These are phyloP conservation scores for Oscheius sp. DNA, from an alignment of 2,888 invertebrate genomes.

Conservation along the genomic window DNA sequence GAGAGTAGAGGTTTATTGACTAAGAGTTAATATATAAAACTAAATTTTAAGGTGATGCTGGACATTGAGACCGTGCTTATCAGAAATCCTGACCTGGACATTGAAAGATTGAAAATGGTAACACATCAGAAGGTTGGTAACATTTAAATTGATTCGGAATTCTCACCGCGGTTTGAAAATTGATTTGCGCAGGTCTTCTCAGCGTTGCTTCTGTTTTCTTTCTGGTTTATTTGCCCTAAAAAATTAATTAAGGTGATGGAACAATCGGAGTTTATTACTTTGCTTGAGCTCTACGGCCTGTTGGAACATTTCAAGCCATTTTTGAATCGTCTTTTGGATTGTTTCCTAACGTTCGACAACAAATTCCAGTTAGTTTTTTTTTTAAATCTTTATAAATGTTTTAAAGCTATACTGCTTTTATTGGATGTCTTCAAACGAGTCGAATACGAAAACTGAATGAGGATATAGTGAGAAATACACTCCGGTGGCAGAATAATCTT, in stretches of 20 bases:
- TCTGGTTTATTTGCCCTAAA: background rate
- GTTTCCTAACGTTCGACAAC: constrained; percentile 45
- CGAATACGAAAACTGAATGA: background rate
- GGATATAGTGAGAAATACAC: background rate
- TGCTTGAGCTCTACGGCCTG: constrained; percentile 48
- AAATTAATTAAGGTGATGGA: constrained; percentile 27
- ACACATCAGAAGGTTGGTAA: constrained; percentile 42
- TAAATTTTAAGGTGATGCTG: constrained; percentile 29
- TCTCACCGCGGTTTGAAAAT: too few species aligned
- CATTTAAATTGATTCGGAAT: background rate
- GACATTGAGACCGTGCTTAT: constrained; percentile 43
- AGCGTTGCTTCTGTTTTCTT: too few species aligned
- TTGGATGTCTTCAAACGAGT: constrained; percentile 34
- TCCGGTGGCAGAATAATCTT: background rate
- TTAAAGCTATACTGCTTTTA: constrained; percentile 36
- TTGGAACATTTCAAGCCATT: constrained; percentile 41
- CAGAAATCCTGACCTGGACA: constrained; percentile 43
- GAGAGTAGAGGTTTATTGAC: constrained; percentile 32
- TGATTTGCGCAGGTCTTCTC: too few species aligned
- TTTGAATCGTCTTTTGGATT: constrained; percentile 44
- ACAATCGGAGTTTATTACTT: constrained; percentile 40
- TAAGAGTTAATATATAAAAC: too few species aligned
- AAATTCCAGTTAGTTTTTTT: constrained; percentile 42
- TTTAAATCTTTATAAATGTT: background rate
- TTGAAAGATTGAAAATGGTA: constrained; percentile 43